phyloP scores from a whole-genome alignment of 1,140 invertebrate species.

The Agraylea sexmaculata region DNA sequence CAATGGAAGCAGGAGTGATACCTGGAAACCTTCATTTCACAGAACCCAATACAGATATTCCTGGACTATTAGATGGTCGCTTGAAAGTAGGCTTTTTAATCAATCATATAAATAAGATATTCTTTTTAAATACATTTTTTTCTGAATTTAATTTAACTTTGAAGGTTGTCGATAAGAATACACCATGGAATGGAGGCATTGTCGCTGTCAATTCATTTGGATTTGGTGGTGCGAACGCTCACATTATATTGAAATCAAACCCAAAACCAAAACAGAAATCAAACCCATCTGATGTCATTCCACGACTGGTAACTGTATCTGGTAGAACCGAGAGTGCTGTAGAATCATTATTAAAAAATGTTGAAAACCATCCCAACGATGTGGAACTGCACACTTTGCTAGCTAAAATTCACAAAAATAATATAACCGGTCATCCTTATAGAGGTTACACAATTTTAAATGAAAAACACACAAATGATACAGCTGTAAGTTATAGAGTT shows the following conservation, averaged over 20 bases:
- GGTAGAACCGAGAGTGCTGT: conserved; percentile 79
- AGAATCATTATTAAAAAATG: conserved; percentile 51
- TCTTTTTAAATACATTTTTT: neutral
- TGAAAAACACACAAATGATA: conserved; percentile 31
- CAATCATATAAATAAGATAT: neutral
- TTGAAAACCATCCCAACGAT: conserved; percentile 46
- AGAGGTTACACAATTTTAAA: conserved; percentile 68
- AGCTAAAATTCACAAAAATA: conserved; percentile 57
- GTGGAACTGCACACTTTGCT: conserved; percentile 67
- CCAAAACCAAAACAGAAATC: conserved; percentile 52
- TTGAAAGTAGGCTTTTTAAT: conserved; percentile 46
- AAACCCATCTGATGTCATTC: conserved; percentile 40
- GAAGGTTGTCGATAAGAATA: conserved; percentile 66
- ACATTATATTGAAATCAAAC: conserved; percentile 73
- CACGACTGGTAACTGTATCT: conserved; percentile 65
- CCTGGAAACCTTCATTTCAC: conserved; percentile 86
- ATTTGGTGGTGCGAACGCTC: conserved; percentile 94
- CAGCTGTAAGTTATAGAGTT: conserved; percentile 29
- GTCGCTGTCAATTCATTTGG: conserved; percentile 92
- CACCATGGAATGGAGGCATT: conserved; percentile 72
- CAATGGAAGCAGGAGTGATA: conserved; percentile 79
- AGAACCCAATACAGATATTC: conserved; percentile 78
- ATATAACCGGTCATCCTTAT: conserved; percentile 57
- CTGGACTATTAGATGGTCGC: conserved; percentile 72
- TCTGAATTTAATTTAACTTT: conserved; percentile 9